Base-by-base conservation (phyloP, 2,888 invertebrate genomes). In the Thecophora atra region DNA sequence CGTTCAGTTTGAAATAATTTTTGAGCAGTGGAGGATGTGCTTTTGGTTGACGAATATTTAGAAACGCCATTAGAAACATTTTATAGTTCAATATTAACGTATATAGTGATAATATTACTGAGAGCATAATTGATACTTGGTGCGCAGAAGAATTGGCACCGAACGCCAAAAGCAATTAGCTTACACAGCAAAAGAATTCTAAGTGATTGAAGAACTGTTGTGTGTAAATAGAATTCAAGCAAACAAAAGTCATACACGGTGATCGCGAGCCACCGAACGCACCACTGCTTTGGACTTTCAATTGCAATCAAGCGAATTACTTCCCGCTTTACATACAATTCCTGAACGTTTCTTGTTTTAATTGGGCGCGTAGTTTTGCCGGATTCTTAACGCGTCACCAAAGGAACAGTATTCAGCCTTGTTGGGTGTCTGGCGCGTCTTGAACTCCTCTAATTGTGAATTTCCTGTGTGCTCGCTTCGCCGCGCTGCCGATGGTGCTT, bases 401-500 rank as follows among this genome's bases (percentile, higher is more conserved):
- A 37, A 37, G 2, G 7, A 8, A 37, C 11, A 37, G 6, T 8
- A 37, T 37, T 37, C 11, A 8, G 37, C 37, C 37, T 37, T 8
- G 2, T 52, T 17, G 52, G 52, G 17, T 28, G 19, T 67, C 26
- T 47, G 37, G 54, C 44, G 54, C 56, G 70, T 54, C 54, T 74
- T 67, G 58, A 76, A 77, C 76, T 74, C 76, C 74, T 71, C 70
- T 68, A 65, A 73, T 73, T 74, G 58, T 72, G 70, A 69, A 72
- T 70, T 74, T 72, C 72, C 72, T 70, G 74, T 72, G 65, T n/a
- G 54, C 37, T 30, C 13, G 63, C 13, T 8, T 56, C 37, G 37
- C 37, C 37, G 7, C 37, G 7, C 11, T 11, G 37, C 13, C 21
- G 54, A 19, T 54, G 52, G 51, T 66, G 11, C 15, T 26, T n/a